A percentile compares a stretch with the other conserved stretches of the same genome.
phyloP scores from a whole-genome alignment of 35 echinoderm and acorn worm species.

The Diadema setosum region DNA sequence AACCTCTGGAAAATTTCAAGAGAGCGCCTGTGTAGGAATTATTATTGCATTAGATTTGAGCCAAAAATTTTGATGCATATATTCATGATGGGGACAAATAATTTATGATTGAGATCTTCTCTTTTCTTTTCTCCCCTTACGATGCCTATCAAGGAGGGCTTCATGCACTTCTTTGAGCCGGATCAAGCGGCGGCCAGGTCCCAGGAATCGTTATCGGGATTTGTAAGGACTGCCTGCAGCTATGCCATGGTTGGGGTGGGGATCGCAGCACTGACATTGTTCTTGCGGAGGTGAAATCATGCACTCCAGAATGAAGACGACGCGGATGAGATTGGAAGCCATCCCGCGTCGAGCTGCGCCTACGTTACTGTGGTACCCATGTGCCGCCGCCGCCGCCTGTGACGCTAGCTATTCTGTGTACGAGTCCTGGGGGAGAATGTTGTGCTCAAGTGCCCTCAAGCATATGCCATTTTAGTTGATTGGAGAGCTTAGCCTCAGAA shows the following conservation, averaged over 20 bases:
- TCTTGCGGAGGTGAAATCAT: constrained; percentile 37
- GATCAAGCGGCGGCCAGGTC: constrained; percentile 23
- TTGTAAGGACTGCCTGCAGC: constrained; percentile 18
- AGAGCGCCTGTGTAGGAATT: too few relatives aligned
- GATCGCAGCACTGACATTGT: constrained; percentile 50
- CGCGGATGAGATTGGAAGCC: not conserved
- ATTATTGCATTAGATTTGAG: too few relatives aligned
- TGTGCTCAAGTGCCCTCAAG: too few relatives aligned
- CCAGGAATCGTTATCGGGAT: constrained; percentile 27
- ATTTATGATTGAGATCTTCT: not conserved
- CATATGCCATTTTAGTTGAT: too few relatives aligned
- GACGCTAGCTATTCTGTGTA: not conserved
- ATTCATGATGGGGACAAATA: too few relatives aligned
- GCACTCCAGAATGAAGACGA: not conserved
- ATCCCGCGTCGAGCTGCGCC: not conserved
- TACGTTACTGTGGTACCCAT: not conserved
- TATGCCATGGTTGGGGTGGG: constrained; percentile 36
- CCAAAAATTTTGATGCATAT: too few relatives aligned
- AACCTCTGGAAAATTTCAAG: too few relatives aligned
- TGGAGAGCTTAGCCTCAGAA: too few relatives aligned
- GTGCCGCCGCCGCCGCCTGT: not conserved
- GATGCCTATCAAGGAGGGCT: constrained; percentile 50
- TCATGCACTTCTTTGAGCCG: constrained; percentile 82
- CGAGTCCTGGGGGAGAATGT: not conserved
- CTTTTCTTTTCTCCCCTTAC: constrained; percentile 3